Conservation (phyloP, 2,888 invertebrate species). For the Spilarctia lutea region DNA sequence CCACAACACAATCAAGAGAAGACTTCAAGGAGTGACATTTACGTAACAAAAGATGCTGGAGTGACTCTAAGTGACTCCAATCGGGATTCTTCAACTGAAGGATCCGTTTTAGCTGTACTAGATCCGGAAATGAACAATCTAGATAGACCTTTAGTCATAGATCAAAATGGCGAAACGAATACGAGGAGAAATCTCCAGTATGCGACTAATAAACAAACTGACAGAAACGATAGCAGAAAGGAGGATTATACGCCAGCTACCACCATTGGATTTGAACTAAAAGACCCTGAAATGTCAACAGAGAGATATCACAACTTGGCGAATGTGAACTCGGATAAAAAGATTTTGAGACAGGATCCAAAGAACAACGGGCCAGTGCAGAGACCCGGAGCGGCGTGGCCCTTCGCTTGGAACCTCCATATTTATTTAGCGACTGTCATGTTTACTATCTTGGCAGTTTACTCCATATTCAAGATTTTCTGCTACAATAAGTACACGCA, state of each 20-base stretch:
- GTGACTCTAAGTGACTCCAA: constrained; percentile 79
- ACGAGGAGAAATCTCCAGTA: constrained; percentile 83
- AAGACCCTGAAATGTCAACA: constrained; percentile 83
- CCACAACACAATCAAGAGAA: constrained; percentile 80
- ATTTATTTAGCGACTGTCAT: constrained; percentile 95
- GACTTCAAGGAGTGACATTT: constrained; percentile 78
- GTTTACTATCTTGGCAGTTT: constrained; percentile 94
- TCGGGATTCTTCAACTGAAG: constrained; percentile 81
- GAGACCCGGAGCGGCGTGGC: constrained; percentile 89
- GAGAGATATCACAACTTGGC: constrained; percentile 87
- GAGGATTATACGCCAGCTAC: constrained; percentile 79
- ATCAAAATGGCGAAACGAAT: constrained; percentile 83
- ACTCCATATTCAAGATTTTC: constrained; percentile 94
- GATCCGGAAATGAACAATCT: constrained; percentile 85
- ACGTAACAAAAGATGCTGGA: constrained; percentile 77
- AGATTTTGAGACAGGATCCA: constrained; percentile 75
- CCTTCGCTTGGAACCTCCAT: constrained; percentile 96
- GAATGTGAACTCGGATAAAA: constrained; percentile 86
- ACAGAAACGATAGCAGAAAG: constrained; percentile 74
- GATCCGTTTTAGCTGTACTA: constrained; percentile 79
- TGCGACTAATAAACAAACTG: constrained; percentile 77
- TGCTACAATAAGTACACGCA: constrained; percentile 95
- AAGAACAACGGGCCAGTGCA: constrained; percentile 76
- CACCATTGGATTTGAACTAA: constrained; percentile 80
- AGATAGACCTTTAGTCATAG: constrained; percentile 82